Conservation (phyloP, 2,888 invertebrate species). For the Spicauda simplicius region DNA sequence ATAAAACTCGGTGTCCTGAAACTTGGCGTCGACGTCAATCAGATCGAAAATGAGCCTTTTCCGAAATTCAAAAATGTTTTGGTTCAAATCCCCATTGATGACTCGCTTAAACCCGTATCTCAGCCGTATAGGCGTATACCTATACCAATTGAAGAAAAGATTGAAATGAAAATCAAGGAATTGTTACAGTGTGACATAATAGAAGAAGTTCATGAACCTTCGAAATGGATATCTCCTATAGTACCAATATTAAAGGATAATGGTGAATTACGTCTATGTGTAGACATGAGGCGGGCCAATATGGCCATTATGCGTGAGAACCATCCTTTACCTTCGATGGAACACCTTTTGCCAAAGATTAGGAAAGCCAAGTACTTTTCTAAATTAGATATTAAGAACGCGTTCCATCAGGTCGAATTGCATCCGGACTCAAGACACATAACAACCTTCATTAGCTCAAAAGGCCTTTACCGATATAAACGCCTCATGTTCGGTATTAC, state of each 20-base stretch:
- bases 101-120: too few relatives aligned
- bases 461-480: constrained; percentile 60
- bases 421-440: constrained; percentile 51
- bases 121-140: too few relatives aligned
- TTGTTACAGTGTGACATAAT: neutral
- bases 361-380: constrained; percentile 44
- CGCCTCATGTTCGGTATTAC: constrained; percentile 63
- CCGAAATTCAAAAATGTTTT: too few relatives aligned
- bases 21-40: too few relatives aligned
- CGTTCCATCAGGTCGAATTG: constrained; percentile 59
- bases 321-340: constrained; percentile 38
- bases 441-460: constrained; percentile 59
- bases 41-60: too few relatives aligned
- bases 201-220: neutral
- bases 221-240: constrained; percentile 29
- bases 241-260: constrained; percentile 36
- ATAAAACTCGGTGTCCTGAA: too few relatives aligned
- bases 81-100: too few relatives aligned
- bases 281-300: constrained; percentile 39
- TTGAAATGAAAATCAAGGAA: constrained; percentile 18
- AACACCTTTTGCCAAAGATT: constrained; percentile 44
- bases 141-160: constrained; percentile 40
- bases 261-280: constrained; percentile 32
- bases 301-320: constrained; percentile 38
- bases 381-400: constrained; percentile 52